Conservation (phyloP, 2,113 vertebrate species). For the Syngnathus typhle region DNA sequence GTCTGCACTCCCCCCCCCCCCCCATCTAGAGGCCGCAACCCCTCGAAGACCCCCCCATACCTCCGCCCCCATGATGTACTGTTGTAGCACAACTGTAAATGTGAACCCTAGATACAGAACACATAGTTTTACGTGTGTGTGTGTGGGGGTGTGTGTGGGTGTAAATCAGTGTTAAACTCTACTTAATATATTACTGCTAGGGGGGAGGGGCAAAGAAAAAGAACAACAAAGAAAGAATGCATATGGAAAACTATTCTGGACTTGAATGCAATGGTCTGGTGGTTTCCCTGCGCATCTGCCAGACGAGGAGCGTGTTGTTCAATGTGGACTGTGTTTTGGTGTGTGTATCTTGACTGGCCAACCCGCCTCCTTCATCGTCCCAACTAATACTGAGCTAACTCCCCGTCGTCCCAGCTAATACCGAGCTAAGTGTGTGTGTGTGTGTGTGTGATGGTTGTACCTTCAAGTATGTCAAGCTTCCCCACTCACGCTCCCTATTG, state of each 20-base stretch:
- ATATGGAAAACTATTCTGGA: constrained; percentile 81
- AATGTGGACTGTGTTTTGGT: constrained; percentile 75
- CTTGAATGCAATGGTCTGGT: constrained; percentile 55
- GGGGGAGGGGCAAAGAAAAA: constrained; percentile 36
- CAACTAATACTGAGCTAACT: constrained; percentile 1
- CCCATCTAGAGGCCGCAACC: constrained; percentile 73
- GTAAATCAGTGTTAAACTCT: constrained; percentile 90
- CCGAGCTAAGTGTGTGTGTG: constrained; percentile 52
- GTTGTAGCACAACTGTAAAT: constrained; percentile 97
- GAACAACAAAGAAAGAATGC: constrained; percentile 63
- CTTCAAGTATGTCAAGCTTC: constrained; percentile 34
- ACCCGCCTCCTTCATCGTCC: constrained; percentile 61
- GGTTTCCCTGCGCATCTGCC: constrained; percentile 62
- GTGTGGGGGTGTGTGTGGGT: constrained; percentile 74
- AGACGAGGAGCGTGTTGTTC: constrained; percentile 67
- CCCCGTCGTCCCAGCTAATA: constrained; percentile 68
- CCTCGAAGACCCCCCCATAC: constrained; percentile 43
- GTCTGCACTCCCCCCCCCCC: constrained; percentile 57
- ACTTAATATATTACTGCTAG: constrained; percentile 68
- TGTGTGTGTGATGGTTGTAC: constrained; percentile 52
- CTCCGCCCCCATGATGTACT: constrained; percentile 69
- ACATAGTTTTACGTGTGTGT: constrained; percentile 60
- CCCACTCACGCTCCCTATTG: constrained; percentile 40
- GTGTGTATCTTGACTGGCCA: constrained; percentile 81
- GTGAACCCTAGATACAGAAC: constrained; percentile 83